These are phyloP conservation scores for Polyergus mexicanus DNA, from an alignment of 1,140 invertebrate species.

Conservation along the genomic window DNA sequence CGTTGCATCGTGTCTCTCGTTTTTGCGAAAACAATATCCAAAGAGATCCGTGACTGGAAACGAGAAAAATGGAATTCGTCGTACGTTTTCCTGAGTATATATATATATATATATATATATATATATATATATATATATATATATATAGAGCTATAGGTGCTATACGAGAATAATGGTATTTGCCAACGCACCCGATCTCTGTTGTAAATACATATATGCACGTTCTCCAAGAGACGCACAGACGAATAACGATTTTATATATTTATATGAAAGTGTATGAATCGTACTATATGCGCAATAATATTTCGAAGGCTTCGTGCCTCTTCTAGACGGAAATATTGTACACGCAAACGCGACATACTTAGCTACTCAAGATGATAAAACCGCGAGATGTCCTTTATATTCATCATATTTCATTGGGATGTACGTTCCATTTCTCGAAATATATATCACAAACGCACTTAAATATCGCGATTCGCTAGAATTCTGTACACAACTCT, in stretches of 20 bases:
- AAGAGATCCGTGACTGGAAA: conserved; percentile 16
- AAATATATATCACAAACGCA: not conserved
- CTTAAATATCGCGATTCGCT: not conserved
- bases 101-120: not conserved
- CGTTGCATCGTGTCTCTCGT: not conserved
- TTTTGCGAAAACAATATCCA: conserved; percentile 60
- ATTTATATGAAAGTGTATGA: not conserved
- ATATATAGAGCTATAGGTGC: not conserved
- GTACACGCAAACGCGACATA: not conserved
- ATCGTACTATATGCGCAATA: conserved; percentile 18
- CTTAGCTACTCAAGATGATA: conserved; percentile 36
- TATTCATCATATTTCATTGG: not conserved
- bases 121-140: not conserved
- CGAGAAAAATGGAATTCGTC: conserved; percentile 69
- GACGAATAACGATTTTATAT: conserved; percentile 14
- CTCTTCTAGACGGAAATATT: conserved; percentile 23
- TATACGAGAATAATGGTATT: conserved; percentile 20
- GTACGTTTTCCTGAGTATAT: not conserved
- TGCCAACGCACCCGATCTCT: not conserved
- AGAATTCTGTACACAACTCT: not conserved
- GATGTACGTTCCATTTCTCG: not conserved
- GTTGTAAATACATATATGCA: conserved; percentile 1
- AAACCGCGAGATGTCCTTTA: conserved; percentile 16
- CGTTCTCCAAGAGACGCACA: not conserved
- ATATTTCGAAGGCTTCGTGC: conserved; percentile 31